phyloP scores from a whole-genome alignment of 2,888 invertebrate genomes.

The Sinelater perroti region DNA sequence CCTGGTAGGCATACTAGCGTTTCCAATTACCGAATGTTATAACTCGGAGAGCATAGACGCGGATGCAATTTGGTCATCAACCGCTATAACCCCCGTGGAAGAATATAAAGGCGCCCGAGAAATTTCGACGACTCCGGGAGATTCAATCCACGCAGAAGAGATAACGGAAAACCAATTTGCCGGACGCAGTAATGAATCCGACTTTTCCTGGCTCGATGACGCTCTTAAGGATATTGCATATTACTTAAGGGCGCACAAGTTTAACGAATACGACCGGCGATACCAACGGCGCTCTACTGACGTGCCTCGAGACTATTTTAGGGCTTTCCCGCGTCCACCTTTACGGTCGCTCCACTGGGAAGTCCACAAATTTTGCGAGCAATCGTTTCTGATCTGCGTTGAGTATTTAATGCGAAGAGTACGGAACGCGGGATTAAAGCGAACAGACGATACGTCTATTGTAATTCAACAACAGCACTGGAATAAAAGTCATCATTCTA shows the following conservation, averaged over 20 bases:
- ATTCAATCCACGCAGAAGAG: neutral
- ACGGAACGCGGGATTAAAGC: conserved; percentile 52
- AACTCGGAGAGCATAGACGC: neutral
- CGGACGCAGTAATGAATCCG: conserved; percentile 31
- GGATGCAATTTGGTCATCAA: neutral
- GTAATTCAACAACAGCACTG: conserved; percentile 63
- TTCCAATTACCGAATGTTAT: conserved; percentile 2
- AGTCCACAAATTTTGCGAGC: conserved; percentile 65
- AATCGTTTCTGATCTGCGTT: conserved; percentile 66
- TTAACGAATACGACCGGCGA: conserved; percentile 70
- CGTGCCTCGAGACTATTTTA: conserved; percentile 55
- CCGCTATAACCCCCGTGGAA: neutral
- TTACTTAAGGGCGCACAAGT: conserved; percentile 70
- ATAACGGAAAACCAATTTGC: conserved; percentile 37
- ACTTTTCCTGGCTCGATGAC: conserved; percentile 57
- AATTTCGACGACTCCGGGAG: neutral
- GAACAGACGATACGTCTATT: conserved; percentile 64
- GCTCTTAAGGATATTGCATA: conserved; percentile 68
- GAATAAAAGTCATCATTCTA: conserved; percentile 53
- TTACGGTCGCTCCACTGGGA: conserved; percentile 69
- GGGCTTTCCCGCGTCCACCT: conserved; percentile 66
- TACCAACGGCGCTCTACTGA: conserved; percentile 49
- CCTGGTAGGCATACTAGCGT: conserved; percentile 8
- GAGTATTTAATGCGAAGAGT: conserved; percentile 62
- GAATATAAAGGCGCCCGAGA: neutral